Evolutionary conservation across 2,888 invertebrate species (phyloP).

Genomic region (Neoitamus cyanurus): DNA sequence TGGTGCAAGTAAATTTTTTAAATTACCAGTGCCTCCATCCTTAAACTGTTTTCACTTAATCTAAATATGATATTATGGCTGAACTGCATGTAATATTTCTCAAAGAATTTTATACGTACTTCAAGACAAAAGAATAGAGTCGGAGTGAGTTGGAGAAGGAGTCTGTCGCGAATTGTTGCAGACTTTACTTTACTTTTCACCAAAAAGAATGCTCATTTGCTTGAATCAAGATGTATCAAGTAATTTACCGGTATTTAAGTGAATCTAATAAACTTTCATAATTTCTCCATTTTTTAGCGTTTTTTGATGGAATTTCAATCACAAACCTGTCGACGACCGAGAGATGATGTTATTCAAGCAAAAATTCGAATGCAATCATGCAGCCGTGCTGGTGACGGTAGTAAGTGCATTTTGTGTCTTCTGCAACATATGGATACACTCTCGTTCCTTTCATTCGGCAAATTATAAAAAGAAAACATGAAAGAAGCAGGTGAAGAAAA

Average conservation of each 20-base stretch:
- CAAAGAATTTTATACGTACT: background rate
- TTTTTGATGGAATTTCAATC: background rate
- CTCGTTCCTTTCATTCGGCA: background rate
- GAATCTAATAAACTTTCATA: conserved; percentile 14
- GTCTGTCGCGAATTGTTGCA: too few species aligned
- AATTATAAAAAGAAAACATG: background rate
- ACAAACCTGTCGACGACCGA: background rate
- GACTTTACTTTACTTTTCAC: too few species aligned
- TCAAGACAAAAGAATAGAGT: too few species aligned
- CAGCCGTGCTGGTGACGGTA: background rate
- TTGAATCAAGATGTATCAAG: background rate
- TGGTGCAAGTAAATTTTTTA: too few species aligned
- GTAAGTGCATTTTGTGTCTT: conserved; percentile 11
- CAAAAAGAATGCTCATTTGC: too few species aligned
- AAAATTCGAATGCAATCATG: conserved; percentile 9
- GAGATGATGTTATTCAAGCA: background rate
- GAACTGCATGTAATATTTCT: too few species aligned
- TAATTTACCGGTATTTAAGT: background rate
- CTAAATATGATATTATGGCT: too few species aligned
- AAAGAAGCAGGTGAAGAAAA: background rate
- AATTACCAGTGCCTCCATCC: too few species aligned
- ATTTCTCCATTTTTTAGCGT: conserved; percentile 11
- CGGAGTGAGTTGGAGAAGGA: too few species aligned
- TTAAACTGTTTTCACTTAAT: too few species aligned
- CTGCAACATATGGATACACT: background rate